phyloP scores from a whole-genome alignment of 2,888 invertebrate genomes.

The Mamestra brassicae region DNA sequence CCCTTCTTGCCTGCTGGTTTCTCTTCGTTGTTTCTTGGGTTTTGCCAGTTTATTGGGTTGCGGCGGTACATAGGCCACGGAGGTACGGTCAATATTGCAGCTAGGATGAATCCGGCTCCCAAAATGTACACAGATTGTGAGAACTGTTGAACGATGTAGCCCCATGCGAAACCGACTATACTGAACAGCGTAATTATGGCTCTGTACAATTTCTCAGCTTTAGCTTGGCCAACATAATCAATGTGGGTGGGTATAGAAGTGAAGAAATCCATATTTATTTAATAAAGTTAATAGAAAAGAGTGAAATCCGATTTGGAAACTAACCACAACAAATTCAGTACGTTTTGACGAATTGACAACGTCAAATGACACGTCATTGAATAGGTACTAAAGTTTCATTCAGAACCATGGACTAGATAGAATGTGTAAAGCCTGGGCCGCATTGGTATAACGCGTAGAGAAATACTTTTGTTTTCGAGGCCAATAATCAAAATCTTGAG shows the following conservation, averaged over 20 bases:
- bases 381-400: too few relatives aligned
- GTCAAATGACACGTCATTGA: slow-evolving; percentile 58
- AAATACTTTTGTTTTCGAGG: not conserved
- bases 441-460: not conserved
- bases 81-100: slow-evolving; percentile 96
- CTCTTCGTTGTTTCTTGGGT: slow-evolving; percentile 90
- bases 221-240: slow-evolving; percentile 97
- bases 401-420: too few relatives aligned
- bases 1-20: slow-evolving; percentile 89
- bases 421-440: not conserved
- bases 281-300: slow-evolving; percentile 13
- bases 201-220: slow-evolving; percentile 97
- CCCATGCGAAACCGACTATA: slow-evolving; percentile 97
- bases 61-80: slow-evolving; percentile 99
- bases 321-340: slow-evolving; percentile 58
- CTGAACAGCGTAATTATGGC: slow-evolving; percentile 97
- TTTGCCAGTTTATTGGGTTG: slow-evolving; percentile 97
- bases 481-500: too few relatives aligned
- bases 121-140: slow-evolving; percentile 98
- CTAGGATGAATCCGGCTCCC: slow-evolving; percentile 97
- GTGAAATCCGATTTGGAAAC: slow-evolving; percentile 34
- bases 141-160: slow-evolving; percentile 98
- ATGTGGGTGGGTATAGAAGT: slow-evolving; percentile 89
- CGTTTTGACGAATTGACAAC: slow-evolving; percentile 59
- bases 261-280: slow-evolving; percentile 85